These are phyloP conservation scores for Acanthurus lineatus DNA, from an alignment of 2,797 vertebrate species.

Conservation along the genomic window DNA sequence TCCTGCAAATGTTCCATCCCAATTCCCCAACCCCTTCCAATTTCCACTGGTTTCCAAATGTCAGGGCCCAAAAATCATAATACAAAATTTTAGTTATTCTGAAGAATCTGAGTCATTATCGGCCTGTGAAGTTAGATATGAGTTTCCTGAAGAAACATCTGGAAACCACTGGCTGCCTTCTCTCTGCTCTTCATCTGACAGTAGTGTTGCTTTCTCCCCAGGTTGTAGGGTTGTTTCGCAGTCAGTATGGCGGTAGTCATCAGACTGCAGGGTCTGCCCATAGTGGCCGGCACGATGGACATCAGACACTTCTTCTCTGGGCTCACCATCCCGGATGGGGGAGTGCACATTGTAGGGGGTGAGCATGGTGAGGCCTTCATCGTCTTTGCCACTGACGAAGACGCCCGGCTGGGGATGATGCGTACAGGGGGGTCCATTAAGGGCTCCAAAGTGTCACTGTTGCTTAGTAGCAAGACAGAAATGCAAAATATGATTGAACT, in stretches of 20 bases:
- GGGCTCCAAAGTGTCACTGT: constrained; percentile 97
- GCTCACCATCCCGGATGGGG: constrained; percentile 99
- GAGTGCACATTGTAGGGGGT: constrained; percentile 99
- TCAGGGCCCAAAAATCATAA: constrained; percentile 22
- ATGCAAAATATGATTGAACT: constrained; percentile 99
- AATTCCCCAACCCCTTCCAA: constrained; percentile 10
- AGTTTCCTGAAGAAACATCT: constrained; percentile 54
- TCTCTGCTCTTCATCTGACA: constrained; percentile 84
- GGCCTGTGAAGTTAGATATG: background rate
- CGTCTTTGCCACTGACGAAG: constrained; percentile 99
- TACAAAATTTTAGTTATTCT: constrained; percentile 13
- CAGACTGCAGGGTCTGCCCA: constrained; percentile 99
- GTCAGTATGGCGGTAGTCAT: constrained; percentile 99
- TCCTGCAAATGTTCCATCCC: background rate
- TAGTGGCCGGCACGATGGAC: constrained; percentile 99
- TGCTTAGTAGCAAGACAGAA: constrained; percentile 99
- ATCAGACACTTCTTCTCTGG: constrained; percentile 99
- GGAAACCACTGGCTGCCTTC: constrained; percentile 65
- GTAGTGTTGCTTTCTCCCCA: constrained; percentile 99
- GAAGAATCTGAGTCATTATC: background rate
- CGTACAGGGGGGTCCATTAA: constrained; percentile 99
- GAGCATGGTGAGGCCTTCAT: constrained; percentile 99
- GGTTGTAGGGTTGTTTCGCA: constrained; percentile 91
- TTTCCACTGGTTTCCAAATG: constrained; percentile 70
- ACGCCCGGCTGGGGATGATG: constrained; percentile 99